Percentiles rank a stretch among this genome's conserved stretches.
Evolutionary conservation across 2,797 vertebrate species (phyloP).

Genomic region (Danio jaintianensis): DNA sequence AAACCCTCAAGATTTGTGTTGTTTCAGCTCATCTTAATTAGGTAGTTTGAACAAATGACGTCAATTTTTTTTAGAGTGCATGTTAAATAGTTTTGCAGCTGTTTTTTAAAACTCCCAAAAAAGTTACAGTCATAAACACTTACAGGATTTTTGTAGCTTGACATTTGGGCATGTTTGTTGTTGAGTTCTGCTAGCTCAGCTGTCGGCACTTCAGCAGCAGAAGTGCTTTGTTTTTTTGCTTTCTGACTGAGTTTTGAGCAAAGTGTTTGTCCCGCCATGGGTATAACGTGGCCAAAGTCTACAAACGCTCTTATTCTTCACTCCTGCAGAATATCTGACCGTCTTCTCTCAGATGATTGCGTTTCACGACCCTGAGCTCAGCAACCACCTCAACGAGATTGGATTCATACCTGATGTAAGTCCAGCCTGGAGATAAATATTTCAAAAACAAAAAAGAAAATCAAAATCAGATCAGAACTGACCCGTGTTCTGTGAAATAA

Average conservation of each 20-base stretch:
- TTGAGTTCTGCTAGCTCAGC: conserved; percentile 1
- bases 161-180: conserved; percentile 23
- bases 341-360: conserved; percentile 99
- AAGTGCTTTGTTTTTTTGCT: conserved; percentile 9
- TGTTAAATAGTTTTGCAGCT: background rate
- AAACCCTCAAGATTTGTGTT: too few species aligned
- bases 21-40: too few species aligned
- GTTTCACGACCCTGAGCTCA: conserved; percentile 97
- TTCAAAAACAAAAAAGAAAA: background rate
- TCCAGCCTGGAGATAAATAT: conserved; percentile 58
- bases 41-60: too few species aligned
- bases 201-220: conserved; percentile 17
- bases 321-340: conserved; percentile 91
- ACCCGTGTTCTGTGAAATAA: background rate
- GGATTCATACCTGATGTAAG: conserved; percentile 99
- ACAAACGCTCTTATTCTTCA: background rate
- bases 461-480: background rate
- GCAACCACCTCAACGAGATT: conserved; percentile 98
- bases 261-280: conserved; percentile 13
- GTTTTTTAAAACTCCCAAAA: background rate
- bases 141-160: conserved; percentile 4
- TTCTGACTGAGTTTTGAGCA: conserved; percentile 46
- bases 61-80: too few species aligned
- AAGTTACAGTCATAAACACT: background rate
- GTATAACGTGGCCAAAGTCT: conserved; percentile 1